Evolutionary conservation across 2,113 vertebrate genomes (phyloP).

Genomic region (Amblyornis subalaris): DNA sequence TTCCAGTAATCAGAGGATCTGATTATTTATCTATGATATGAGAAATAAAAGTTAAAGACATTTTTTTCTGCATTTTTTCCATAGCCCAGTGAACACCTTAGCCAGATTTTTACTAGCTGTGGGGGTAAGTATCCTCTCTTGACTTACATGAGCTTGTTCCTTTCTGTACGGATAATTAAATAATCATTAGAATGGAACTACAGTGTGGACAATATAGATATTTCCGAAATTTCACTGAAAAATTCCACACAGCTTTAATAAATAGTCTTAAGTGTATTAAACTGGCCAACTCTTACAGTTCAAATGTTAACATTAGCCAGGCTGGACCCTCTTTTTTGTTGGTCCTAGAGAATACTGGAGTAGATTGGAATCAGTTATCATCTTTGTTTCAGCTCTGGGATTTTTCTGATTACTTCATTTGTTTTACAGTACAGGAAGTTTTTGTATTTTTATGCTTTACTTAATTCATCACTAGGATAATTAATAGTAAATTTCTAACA

Average conservation of each 20-base stretch:
- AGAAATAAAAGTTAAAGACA: not conserved
- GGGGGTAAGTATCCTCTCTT: not conserved
- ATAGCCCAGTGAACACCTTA: not conserved
- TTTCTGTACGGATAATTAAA: conserved; percentile 20
- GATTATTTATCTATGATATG: not conserved
- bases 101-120: not conserved
- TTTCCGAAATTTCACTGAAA: conserved; percentile 1
- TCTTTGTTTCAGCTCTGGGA: not conserved
- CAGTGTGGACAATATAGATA: not conserved
- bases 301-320: not conserved
- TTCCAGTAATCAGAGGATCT: not conserved
- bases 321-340: not conserved
- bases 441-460: not conserved
- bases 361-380: not conserved
- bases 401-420: not conserved
- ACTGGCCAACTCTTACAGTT: not conserved
- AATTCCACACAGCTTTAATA: not conserved
- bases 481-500: not conserved
- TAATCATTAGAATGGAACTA: not conserved
- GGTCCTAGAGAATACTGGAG: not conserved
- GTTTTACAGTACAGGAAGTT: not conserved
- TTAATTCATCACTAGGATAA: not conserved
- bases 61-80: not conserved
- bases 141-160: not conserved
- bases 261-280: not conserved